Evolutionary conservation across 2,113 vertebrate species (phyloP).

Genomic region (Chloroceryle aenea): DNA sequence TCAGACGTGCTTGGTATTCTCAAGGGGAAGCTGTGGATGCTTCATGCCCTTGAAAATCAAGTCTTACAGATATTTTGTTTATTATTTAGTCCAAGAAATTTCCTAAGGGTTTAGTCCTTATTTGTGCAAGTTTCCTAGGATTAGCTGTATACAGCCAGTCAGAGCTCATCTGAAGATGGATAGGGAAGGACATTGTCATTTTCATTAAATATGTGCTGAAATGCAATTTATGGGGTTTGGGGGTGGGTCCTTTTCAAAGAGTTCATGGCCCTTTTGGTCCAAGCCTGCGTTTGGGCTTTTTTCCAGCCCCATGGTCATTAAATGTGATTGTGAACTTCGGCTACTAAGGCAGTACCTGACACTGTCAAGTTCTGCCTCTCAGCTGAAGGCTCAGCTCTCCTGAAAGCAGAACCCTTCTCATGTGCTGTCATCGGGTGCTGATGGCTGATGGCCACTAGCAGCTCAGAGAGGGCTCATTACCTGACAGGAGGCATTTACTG

Average conservation of each 20-base stretch:
- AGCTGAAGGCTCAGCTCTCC: not conserved
- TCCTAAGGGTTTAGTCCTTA: constrained; percentile 4
- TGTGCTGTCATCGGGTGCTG: not conserved
- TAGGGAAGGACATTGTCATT: not conserved
- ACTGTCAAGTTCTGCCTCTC: not conserved
- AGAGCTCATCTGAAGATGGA: not conserved
- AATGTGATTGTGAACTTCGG: not conserved
- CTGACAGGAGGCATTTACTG: not conserved
- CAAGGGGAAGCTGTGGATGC: not conserved
- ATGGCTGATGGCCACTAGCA: not conserved
- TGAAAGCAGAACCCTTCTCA: not conserved
- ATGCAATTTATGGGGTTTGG: not conserved
- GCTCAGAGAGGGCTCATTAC: not conserved
- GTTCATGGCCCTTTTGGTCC: not conserved
- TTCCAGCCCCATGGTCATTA: not conserved
- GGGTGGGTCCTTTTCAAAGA: not conserved
- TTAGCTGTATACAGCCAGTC: not conserved
- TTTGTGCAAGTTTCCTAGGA: not conserved
- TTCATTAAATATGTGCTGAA: not conserved
- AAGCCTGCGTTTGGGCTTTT: not conserved
- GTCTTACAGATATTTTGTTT: constrained; percentile 8
- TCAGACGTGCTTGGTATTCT: not conserved
- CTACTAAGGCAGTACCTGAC: not conserved
- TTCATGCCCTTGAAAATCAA: constrained; percentile 21
- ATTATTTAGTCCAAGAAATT: not conserved